These are phyloP conservation scores for Solenodon paradoxus DNA, from an alignment of 2,113 vertebrate species.

Conservation along the genomic window DNA sequence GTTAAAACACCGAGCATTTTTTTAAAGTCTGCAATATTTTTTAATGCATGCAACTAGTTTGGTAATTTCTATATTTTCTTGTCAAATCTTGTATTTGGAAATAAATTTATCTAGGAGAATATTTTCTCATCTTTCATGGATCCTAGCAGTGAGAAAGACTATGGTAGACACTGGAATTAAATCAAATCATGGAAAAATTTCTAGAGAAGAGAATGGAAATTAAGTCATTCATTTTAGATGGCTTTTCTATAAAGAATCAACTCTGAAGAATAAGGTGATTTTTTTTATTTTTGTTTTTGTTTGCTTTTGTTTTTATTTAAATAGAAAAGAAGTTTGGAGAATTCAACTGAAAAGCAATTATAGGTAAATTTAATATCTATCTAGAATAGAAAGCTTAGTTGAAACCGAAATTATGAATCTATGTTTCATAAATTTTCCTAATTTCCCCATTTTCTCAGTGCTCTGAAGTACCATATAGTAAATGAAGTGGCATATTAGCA, in stretches of 20 bases:
- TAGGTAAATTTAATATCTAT: neutral
- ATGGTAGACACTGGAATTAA: neutral
- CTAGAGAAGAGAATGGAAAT: neutral
- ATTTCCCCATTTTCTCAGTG: neutral
- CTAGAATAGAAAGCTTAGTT: neutral
- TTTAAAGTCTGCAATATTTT: too few relatives aligned
- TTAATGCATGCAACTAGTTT: neutral
- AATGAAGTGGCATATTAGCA: neutral
- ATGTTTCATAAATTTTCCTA: neutral
- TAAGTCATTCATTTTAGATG: neutral
- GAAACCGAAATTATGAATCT: neutral
- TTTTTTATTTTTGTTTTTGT: neutral
- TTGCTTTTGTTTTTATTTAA: neutral
- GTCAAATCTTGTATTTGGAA: neutral
- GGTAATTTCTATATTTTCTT: neutral
- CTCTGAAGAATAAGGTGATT: neutral
- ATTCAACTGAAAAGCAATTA: neutral
- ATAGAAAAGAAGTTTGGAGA: neutral
- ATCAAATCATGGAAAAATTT: neutral
- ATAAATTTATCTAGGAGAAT: neutral
- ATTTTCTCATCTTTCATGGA: neutral
- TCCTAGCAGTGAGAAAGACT: neutral
- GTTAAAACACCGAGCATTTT: neutral
- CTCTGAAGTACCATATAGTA: neutral
- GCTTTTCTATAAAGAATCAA: neutral